A percentile compares a stretch with the other conserved stretches of the same genome.
phyloP scores from a whole-genome alignment of 2,113 vertebrate genomes.

The Alouatta palliata region DNA sequence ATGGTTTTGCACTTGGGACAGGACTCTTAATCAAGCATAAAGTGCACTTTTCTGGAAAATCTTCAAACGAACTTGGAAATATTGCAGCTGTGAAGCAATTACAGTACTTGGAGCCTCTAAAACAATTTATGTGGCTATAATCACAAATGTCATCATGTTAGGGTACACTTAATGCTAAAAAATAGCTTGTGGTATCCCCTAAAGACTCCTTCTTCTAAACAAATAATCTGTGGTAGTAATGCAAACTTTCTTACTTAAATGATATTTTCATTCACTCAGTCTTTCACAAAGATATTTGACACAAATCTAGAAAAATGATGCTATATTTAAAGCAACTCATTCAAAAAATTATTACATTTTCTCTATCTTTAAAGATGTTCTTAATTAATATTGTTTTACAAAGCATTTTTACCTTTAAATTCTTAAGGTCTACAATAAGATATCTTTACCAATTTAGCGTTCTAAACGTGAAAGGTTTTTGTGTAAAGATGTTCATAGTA shows the following conservation, averaged over 20 bases:
- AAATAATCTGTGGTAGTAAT: neutral
- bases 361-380: neutral
- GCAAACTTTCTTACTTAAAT: neutral
- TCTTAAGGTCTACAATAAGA: neutral
- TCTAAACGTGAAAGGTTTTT: neutral
- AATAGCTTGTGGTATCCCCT: neutral
- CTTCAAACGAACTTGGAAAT: constrained; percentile 63
- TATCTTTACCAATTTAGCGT: neutral
- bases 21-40: constrained; percentile 48
- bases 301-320: neutral
- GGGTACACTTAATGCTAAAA: neutral
- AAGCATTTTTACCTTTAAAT: neutral
- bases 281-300: neutral
- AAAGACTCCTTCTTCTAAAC: neutral
- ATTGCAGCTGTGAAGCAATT: constrained; percentile 47
- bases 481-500: neutral
- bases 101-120: constrained; percentile 21
- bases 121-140: constrained; percentile 15
- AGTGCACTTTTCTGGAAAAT: constrained; percentile 63
- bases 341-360: neutral
- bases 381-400: neutral
- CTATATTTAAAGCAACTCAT: neutral
- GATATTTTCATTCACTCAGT: neutral
- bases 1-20: constrained; percentile 35
- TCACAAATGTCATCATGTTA: neutral